These are phyloP conservation scores for Psittacula derbiana DNA, from an alignment of 2,797 vertebrate genomes.

Conservation along the genomic window DNA sequence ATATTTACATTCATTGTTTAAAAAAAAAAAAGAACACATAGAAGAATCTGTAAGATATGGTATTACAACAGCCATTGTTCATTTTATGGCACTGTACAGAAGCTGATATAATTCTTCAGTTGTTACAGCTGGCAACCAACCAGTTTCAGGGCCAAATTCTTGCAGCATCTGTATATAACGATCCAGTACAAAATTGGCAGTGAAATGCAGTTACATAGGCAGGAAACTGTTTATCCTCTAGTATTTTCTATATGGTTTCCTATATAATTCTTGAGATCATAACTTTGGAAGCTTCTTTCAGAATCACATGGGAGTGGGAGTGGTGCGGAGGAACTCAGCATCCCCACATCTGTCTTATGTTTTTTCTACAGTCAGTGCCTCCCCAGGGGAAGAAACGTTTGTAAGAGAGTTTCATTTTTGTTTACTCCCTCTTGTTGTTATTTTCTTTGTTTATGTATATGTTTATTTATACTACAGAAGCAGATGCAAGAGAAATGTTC, in stretches of 20 bases:
- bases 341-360: neutral
- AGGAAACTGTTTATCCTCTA: conserved; percentile 16
- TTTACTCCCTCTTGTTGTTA: conserved; percentile 32
- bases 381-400: neutral
- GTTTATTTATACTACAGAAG: conserved; percentile 10
- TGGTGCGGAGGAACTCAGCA: neutral
- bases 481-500: neutral
- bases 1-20: conserved; percentile 40
- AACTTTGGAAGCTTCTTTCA: neutral
- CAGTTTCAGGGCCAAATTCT: conserved; percentile 18
- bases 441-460: conserved; percentile 20
- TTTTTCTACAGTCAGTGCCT: neutral
- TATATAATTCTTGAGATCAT: neutral
- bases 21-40: conserved; percentile 34
- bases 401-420: neutral
- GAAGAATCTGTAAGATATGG: conserved; percentile 34
- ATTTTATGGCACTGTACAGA: conserved; percentile 27
- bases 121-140: conserved; percentile 32
- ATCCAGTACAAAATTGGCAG: conserved; percentile 15
- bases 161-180: conserved; percentile 12
- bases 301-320: neutral
- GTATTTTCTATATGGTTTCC: conserved; percentile 24
- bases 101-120: conserved; percentile 53
- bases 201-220: neutral
- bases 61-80: conserved; percentile 27